Base-by-base conservation (phyloP, 2,888 invertebrate genomes). In the Seladonia tumulorum region DNA sequence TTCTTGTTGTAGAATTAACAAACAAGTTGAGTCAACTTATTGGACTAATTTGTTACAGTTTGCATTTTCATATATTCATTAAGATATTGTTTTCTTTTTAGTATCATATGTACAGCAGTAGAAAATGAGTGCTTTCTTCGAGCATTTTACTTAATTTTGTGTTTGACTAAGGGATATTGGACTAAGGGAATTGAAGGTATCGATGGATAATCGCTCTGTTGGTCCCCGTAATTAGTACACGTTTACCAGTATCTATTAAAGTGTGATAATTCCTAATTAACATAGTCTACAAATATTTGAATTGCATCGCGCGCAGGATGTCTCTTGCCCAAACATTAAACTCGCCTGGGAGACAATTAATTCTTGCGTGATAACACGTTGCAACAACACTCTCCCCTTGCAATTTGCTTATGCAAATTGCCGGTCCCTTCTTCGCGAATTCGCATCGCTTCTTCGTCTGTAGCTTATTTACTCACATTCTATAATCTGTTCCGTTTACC, bases 271-370 rank as follows among this genome's bases (percentile, higher is more conserved):
- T 66, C 63, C 63, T 66, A 25, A 29, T 60, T 60, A 66, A 66
- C 29, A 16, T 29, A 66, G 29, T 18, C 18, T 66, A 29, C 25
- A 35, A 66, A 60, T 60, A 60, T 25, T 60, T 60, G 25, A 60
- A 25, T 60, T 25, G 60, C 25, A 60, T 60, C n/a, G 60, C 25
- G 22, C 60, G 25, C n/a, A n/a, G 25, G 12, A 60, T 60, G 12
- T 25, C 60, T 60, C 5, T 60, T 14, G 14, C 8, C 7, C 16
- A 66, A 66, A 66, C 29, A 35, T 66, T 66, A 66, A 66, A 66
- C 18, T 66, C 35, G 18, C 35, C 66, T 18, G 35, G 29, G 66
- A 66, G 66, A 66, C 66, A 66, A 66, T 66, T 66, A 66, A 35
- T 66, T 66, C 29, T 66, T 66, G 29, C 35, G 66, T 35, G 18